Evolutionary conservation across 2,113 vertebrate species (phyloP).

Genomic region (Dipodomys stephensi): DNA sequence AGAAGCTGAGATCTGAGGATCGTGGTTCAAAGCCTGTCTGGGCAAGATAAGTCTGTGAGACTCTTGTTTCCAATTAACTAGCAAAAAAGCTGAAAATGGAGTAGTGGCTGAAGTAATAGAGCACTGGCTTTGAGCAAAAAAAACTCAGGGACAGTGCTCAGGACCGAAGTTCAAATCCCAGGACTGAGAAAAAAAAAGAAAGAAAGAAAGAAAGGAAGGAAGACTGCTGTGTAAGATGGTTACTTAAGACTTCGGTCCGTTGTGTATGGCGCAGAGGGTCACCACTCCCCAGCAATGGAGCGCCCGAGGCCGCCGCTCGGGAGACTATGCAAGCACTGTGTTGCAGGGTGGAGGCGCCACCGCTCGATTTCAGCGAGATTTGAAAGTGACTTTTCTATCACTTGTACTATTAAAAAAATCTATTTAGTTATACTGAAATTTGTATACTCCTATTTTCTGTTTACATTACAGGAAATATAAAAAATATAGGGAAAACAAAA

Average conservation of each 20-base stretch:
- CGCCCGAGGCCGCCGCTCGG: not conserved
- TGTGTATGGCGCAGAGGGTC: not conserved
- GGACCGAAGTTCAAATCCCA: too few species aligned
- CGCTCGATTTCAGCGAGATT: not conserved
- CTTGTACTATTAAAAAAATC: not conserved
- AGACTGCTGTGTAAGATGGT: not conserved
- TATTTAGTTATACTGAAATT: slow-evolving; percentile 32
- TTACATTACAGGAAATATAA: not conserved
- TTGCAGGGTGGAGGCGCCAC: not conserved
- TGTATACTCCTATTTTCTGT: slow-evolving; percentile 9
- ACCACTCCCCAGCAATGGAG: not conserved
- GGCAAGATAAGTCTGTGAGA: too few species aligned
- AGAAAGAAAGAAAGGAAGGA: too few species aligned
- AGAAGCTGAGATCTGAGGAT: too few species aligned
- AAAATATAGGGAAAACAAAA: slow-evolving; percentile 43
- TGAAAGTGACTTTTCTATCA: not conserved
- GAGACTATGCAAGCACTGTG: not conserved
- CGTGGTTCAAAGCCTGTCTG: too few species aligned
- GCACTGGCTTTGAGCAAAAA: too few species aligned
- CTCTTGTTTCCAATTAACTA: too few species aligned
- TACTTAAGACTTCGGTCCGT: too few species aligned
- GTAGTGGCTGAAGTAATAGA: too few species aligned
- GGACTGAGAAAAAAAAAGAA: too few species aligned
- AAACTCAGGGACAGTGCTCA: too few species aligned
- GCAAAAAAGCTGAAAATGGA: too few species aligned